Evolutionary conservation across 2,113 vertebrate species (phyloP).

Genomic region (Oreocharis arfaki): DNA sequence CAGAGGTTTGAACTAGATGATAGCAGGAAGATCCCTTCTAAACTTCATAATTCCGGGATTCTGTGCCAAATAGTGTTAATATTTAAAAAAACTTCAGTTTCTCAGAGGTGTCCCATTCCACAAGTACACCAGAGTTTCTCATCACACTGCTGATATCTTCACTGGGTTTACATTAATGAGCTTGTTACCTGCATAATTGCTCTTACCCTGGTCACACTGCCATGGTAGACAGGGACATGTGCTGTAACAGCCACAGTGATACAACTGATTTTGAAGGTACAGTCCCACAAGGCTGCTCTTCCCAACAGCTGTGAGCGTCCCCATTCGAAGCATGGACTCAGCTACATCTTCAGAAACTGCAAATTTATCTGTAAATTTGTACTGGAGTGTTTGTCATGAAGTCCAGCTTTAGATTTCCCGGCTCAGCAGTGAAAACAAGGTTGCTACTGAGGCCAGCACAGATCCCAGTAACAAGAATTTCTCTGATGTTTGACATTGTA

Average conservation of each 20-base stretch:
- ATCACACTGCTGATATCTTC: accelerated
- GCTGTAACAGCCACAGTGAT: not conserved
- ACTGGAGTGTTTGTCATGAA: not conserved
- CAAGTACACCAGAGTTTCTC: not conserved
- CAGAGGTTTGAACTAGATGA: not conserved
- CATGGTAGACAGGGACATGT: not conserved
- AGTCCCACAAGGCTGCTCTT: not conserved
- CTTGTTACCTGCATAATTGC: not conserved
- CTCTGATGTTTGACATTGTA: not conserved
- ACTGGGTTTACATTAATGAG: not conserved
- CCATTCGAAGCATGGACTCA: not conserved
- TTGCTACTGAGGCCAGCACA: not conserved
- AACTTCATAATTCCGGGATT: not conserved
- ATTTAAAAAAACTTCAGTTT: not conserved
- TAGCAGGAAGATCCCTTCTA: not conserved
- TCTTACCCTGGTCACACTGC: not conserved
- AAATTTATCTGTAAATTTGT: not conserved
- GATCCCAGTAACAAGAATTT: not conserved
- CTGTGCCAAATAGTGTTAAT: not conserved
- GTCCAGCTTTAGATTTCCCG: not conserved
- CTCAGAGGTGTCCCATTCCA: not conserved
- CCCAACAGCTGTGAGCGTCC: not conserved
- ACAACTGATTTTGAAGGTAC: not conserved
- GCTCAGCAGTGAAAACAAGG: not conserved
- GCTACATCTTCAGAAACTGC: not conserved